A percentile compares a stretch with the other conserved stretches of the same genome.
Evolutionary conservation across 2,888 invertebrate species (phyloP).

Genomic region (Agonopterix arenella): DNA sequence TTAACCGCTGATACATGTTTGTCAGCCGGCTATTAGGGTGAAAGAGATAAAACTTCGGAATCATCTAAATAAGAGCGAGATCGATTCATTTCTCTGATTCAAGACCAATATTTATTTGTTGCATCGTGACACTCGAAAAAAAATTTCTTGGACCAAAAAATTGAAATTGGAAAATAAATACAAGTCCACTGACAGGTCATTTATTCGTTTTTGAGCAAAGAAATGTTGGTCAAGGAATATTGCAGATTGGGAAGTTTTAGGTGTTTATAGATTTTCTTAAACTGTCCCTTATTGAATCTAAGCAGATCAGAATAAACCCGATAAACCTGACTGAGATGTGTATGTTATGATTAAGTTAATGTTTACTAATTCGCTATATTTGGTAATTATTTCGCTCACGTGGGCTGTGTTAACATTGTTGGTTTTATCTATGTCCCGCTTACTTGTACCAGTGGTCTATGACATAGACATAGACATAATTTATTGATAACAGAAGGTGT

Average conservation of each 20-base stretch:
- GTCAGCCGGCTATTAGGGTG: constrained; percentile 76
- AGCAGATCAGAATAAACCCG: too few species aligned
- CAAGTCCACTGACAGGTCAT: constrained; percentile 54
- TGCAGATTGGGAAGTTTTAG: constrained; percentile 2
- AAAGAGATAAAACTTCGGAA: constrained; percentile 68
- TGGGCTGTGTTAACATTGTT: too few species aligned
- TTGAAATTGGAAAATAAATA: constrained; percentile 58
- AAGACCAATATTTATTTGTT: constrained; percentile 68
- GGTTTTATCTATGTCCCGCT: too few species aligned
- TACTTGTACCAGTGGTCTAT: too few species aligned
- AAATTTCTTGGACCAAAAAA: constrained; percentile 65
- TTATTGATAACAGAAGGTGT: too few species aligned
- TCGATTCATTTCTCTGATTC: constrained; percentile 69
- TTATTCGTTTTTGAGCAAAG: constrained; percentile 59
- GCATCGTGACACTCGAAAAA: constrained; percentile 62
- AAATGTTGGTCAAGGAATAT: constrained; percentile 59
- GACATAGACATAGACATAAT: too few species aligned
- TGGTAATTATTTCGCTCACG: too few species aligned
- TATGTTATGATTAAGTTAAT: too few species aligned
- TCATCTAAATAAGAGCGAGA: constrained; percentile 67
- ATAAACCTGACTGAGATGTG: too few species aligned
- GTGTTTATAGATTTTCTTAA: too few species aligned
- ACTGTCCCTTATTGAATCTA: too few species aligned
- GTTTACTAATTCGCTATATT: too few species aligned
- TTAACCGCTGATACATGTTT: constrained; percentile 78